phyloP scores from a whole-genome alignment of 1,140 invertebrate genomes.

The Idris sp. region DNA sequence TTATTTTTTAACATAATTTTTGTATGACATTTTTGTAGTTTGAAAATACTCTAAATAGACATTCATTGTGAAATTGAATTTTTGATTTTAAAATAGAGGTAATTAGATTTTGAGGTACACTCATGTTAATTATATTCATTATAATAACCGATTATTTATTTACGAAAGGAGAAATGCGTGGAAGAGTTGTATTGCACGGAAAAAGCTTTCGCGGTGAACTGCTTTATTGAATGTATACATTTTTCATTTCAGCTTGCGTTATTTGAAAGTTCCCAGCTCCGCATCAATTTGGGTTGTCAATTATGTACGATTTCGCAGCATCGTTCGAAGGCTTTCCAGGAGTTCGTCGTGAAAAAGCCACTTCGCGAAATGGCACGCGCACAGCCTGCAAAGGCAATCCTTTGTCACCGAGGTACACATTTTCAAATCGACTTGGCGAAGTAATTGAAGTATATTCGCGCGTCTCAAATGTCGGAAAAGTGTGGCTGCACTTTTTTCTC shows the following conservation, averaged over 20 bases:
- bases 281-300: conserved; percentile 60
- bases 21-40: too few species aligned
- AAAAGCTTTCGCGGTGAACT: conserved; percentile 34
- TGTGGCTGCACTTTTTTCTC: conserved; percentile 44
- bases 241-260: conserved; percentile 48
- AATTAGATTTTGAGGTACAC: not conserved
- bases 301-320: conserved; percentile 61
- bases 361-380: conserved; percentile 61
- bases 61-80: too few species aligned
- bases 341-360: conserved; percentile 54
- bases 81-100: too few species aligned
- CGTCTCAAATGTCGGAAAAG: conserved; percentile 37
- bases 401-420: conserved; percentile 56
- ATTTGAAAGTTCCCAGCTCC: conserved; percentile 39
- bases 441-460: conserved; percentile 63
- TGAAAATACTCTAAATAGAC: too few species aligned
- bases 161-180: not conserved
- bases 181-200: conserved; percentile 6
- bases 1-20: too few species aligned
- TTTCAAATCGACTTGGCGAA: conserved; percentile 47
- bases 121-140: conserved; percentile 22
- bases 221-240: conserved; percentile 48
- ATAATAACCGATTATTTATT: conserved; percentile 33
- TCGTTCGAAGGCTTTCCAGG: conserved; percentile 47
- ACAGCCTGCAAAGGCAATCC: conserved; percentile 55